Base-by-base conservation (phyloP, 2,888 invertebrate species). In the Rhaphigaster nebulosa region DNA sequence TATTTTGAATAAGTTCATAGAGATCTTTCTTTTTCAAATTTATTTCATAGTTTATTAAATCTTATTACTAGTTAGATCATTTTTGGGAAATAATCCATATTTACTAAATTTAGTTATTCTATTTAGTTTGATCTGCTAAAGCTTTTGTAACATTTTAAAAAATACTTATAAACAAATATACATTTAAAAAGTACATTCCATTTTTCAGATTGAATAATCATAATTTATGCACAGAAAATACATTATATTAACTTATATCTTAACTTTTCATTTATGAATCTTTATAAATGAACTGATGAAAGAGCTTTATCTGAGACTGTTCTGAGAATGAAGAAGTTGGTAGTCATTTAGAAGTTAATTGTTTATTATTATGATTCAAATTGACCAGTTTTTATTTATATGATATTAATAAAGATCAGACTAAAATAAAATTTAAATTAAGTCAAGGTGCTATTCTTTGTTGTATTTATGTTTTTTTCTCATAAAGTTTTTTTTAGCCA, bases 81-180 rank as follows among this genome's bases (percentile, higher is more conserved):
- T 38, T 76, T 10, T 6, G 10, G 13, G 4, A 23, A 76, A 20
- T 76, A 76, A 76, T 38, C 23, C 13, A 76, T 23, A 76, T 34
- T 76, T 20, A n/a, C 18, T 34, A 38, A 76, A 8, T 60, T 60
- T 34, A 5, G 12, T 38, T 20, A 38, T 34, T 76, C 38, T 65
- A 15, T 65, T 65, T 76, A 1, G 20, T 38, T 20, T 38, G 38
- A 34, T 76, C 34, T 76, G 70, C 20, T 76, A 20, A 76, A 65
- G 5, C 0, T 38, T 76, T 76, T 38, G 70, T 38, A 38, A 84
- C n/a, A 80, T 80, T 80, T 80, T 26, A 45, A 84, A 84, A 45
- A 84, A 45, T 84, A 80, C 23, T 26, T 38, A 45, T 45, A 84
- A 84, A 84, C 45, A 84, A 84, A 84, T 84, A 45, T 84, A 84